These are phyloP conservation scores for Rhimphoctona megacephalus DNA, from an alignment of 2,888 invertebrate genomes.

Conservation along the genomic window DNA sequence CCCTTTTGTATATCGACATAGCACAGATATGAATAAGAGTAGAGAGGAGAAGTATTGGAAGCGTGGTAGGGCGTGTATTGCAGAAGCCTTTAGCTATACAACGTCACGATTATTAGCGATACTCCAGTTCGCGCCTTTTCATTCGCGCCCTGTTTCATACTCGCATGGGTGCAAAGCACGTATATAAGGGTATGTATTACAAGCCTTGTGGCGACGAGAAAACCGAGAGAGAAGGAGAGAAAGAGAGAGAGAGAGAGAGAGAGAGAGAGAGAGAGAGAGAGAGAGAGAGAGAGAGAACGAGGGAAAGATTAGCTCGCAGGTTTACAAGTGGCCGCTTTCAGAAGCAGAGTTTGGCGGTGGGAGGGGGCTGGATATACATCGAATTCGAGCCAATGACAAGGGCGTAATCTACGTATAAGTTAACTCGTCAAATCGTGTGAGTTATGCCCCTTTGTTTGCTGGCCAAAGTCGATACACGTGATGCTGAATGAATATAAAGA, in stretches of 20 bases:
- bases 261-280: neutral
- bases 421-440: neutral
- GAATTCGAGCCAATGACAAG: constrained; percentile 18
- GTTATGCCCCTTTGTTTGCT: constrained; percentile 25
- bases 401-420: constrained; percentile 2
- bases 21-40: neutral
- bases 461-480: constrained; percentile 1
- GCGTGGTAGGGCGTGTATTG: constrained; percentile 38
- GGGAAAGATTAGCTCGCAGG: constrained; percentile 69
- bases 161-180: constrained; percentile 64
- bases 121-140: constrained; percentile 82
- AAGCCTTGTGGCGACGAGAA: constrained; percentile 9
- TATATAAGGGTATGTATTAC: constrained; percentile 39
- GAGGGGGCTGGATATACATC: constrained; percentile 23
- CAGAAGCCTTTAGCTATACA: constrained; percentile 62
- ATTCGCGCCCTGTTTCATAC: constrained; percentile 73
- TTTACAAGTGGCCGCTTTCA: constrained; percentile 64
- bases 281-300: constrained; percentile 12
- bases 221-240: neutral
- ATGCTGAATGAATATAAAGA: neutral
- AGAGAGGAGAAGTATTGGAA: constrained; percentile 43
- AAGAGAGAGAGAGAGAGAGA: too few relatives aligned
- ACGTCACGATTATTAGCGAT: constrained; percentile 81
- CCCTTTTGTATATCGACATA: constrained; percentile 1
- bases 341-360: neutral